Percentiles rank a stretch among this genome's conserved stretches.
Evolutionary conservation across 2,888 invertebrate genomes (phyloP).

Genomic region (Priocnemis perturbator): DNA sequence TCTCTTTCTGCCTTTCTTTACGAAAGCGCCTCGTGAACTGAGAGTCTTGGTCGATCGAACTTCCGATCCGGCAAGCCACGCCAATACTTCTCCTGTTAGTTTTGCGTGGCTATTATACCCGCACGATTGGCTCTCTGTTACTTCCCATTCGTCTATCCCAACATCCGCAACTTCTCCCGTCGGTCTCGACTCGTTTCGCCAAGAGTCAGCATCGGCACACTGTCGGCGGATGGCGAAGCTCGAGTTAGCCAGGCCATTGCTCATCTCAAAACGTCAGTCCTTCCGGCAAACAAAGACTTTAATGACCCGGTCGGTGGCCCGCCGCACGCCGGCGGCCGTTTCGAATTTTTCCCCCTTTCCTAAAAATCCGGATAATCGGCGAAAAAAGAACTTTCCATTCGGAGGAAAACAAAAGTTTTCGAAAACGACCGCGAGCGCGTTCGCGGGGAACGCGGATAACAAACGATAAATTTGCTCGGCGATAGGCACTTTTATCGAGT

Average conservation of each 20-base stretch:
- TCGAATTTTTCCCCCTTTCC: neutral
- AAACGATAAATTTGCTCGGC: neutral
- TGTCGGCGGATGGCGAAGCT: slow-evolving; percentile 41
- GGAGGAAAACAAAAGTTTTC: neutral
- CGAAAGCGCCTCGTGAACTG: neutral
- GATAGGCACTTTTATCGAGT: slow-evolving; percentile 5
- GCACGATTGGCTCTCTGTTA: slow-evolving; percentile 61
- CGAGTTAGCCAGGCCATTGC: slow-evolving; percentile 48
- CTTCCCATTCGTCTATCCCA: slow-evolving; percentile 47
- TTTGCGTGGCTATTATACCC: slow-evolving; percentile 61
- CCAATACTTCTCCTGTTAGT: slow-evolving; percentile 55
- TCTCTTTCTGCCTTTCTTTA: neutral
- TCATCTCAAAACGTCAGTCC: slow-evolving; percentile 44
- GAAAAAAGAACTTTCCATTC: slow-evolving; percentile 3
- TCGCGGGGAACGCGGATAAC: neutral
- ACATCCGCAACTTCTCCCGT: slow-evolving; percentile 50
- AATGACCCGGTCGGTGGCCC: slow-evolving; percentile 33
- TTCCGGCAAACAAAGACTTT: slow-evolving; percentile 51
- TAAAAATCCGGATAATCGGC: slow-evolving; percentile 7
- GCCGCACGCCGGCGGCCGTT: slow-evolving; percentile 1
- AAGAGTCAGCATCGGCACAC: slow-evolving; percentile 47
- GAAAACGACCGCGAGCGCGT: slow-evolving; percentile 14
- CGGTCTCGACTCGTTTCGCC: slow-evolving; percentile 48
- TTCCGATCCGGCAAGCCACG: slow-evolving; percentile 23
- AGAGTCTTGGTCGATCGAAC: slow-evolving; percentile 24